Base-by-base conservation (phyloP, 2,888 invertebrate species). In the Mesochorus sp. region DNA sequence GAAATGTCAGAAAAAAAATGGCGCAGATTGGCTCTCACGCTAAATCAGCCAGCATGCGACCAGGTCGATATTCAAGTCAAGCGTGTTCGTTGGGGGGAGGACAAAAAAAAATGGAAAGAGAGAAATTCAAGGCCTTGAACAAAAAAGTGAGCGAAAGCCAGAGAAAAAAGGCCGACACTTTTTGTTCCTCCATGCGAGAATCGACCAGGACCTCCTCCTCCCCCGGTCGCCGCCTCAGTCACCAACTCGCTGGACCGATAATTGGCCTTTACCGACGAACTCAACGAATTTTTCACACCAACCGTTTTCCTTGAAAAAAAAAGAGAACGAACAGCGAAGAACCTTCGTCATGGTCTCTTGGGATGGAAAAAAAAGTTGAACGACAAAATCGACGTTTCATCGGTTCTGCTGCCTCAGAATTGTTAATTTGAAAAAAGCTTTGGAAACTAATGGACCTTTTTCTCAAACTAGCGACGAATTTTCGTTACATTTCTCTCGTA, bases 21-120 rank as follows among this genome's bases (percentile, higher is more conserved):
- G 73, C n/a, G n/a, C 62, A 74, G 66, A 80, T 79, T 67, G 70
- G 76, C 37, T 73, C 79, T 79, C 76, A 67, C 73, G 66, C 57
- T 79, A 76, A 59, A 79, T 80, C 68, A 72, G 59, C 66, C 73
- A 66, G 66, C 68, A 64, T 73, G 59, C 51, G 64, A 47, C 59
- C 34, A 28, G 55, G 66, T 78, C 78, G 78, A 78, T 78, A 74
- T 59, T 64, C 64, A 78, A 78, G 64, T 74, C 70, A 70, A 74
- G 78, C 78, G 64, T 74, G 21, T 24, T 14, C 34, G 42, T 19
- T 42, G 59, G 14, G 14, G 17, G 5, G 14, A 14, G 24, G n/a
- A n/a, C n/a, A n/a, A n/a, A n/a, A n/a, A 47, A 8, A 47, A 10
- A 12, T 24, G 42, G 51, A 61, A 47, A 61, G 70, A 57, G 68